These are phyloP conservation scores for Cantharis lateralis DNA, from an alignment of 2,888 invertebrate genomes.

Conservation along the genomic window DNA sequence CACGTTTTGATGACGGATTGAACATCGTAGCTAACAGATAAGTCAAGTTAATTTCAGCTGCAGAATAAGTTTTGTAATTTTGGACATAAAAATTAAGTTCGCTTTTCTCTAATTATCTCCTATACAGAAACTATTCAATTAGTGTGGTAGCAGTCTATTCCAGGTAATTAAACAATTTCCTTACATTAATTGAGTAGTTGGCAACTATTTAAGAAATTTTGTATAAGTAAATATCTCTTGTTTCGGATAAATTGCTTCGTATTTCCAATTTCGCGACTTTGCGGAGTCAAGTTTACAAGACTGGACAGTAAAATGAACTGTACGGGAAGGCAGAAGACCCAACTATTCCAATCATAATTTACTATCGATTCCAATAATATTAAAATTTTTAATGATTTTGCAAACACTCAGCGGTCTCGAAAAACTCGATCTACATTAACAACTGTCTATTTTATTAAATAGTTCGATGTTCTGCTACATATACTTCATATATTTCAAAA, in stretches of 20 bases:
- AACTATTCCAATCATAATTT: background rate
- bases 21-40: too few species aligned
- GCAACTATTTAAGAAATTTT: conserved; percentile 12
- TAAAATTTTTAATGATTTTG: background rate
- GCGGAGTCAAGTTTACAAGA: background rate
- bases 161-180: conserved; percentile 17
- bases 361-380: background rate
- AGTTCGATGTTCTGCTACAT: background rate
- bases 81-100: too few species aligned
- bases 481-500: background rate
- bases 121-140: conserved; percentile 1
- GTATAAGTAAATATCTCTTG: conserved; percentile 21
- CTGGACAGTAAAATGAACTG: background rate
- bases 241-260: conserved; percentile 24
- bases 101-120: background rate
- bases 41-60: too few species aligned
- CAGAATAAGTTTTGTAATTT: too few species aligned
- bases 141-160: background rate
- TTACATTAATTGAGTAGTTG: background rate
- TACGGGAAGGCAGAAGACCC: background rate
- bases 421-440: background rate
- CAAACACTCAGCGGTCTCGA: too few species aligned
- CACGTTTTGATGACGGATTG: background rate
- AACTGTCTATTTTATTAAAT: background rate
- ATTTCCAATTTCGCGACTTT: background rate